Conservation (phyloP, 2,113 vertebrate genomes). For the Motacilla alba region DNA sequence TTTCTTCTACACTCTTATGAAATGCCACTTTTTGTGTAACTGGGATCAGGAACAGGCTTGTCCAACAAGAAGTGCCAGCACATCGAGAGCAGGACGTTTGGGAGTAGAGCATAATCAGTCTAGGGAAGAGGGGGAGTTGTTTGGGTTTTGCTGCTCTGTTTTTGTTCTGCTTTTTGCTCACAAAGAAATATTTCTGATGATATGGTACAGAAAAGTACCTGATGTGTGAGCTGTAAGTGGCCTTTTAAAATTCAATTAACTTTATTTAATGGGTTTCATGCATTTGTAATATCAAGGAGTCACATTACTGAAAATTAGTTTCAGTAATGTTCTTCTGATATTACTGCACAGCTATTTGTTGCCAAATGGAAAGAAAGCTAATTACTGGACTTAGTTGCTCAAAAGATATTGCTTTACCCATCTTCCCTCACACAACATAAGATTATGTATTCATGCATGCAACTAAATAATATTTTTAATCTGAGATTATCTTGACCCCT, state of each 20-base stretch:
- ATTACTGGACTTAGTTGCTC: conserved; percentile 5
- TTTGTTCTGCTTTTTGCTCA: neutral
- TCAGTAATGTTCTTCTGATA: conserved; percentile 57
- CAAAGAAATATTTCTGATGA: conserved; percentile 16
- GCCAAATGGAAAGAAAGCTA: conserved; percentile 42
- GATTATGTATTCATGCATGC: neutral
- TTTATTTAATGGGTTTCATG: conserved; percentile 66
- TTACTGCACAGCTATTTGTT: conserved; percentile 55
- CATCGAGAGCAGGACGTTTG: neutral
- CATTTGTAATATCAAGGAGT: conserved; percentile 60
- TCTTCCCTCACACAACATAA: neutral
- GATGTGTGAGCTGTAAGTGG: conserved; percentile 40
- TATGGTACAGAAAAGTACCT: conserved; percentile 57
- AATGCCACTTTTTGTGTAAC: neutral
- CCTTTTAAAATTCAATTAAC: conserved; percentile 72
- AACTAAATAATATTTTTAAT: neutral
- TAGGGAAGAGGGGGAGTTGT: neutral
- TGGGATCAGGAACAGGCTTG: neutral
- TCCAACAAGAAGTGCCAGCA: neutral
- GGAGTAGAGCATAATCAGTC: neutral
- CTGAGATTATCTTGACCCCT: neutral
- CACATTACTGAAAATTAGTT: conserved; percentile 68
- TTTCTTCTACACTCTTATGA: neutral
- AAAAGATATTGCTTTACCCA: neutral
- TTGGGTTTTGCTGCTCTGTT: neutral